Base-by-base conservation (phyloP, 2,888 invertebrate species). In the Rhyacophila evoluta region DNA sequence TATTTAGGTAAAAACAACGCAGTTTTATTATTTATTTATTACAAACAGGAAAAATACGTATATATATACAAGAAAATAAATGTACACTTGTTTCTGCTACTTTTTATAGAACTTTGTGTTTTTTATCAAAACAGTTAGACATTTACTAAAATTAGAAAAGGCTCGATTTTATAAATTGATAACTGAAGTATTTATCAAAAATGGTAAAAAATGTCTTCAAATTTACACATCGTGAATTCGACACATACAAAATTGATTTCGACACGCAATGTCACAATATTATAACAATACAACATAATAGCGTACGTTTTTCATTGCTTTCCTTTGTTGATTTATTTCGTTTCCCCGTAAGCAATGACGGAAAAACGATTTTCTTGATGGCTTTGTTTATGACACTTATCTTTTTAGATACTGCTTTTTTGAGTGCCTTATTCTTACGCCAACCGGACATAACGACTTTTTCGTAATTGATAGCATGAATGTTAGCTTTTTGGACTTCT, bases 351-450 rank as follows among this genome's bases (percentile, higher is more conserved):
- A 55, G 55, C 55, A 25, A 55, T 55, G 55, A 55, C 10, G 55
- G 55, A 55, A 55, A 55, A 55, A 55, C 55, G 55, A 55, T 55
- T 55, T 55, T 55, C 55, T 55, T 55, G 55, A 55, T 55, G 55
- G 55, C 55, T 55, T 55, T 55, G 55, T 55, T 55, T 55, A 55
- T 55, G 55, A 55, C 55, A 55, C 55, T 55, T 55, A 55, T 55
- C 55, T 55, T 55, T 55, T 55, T 55, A 55, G 55, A 55, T 12
- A 55, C 55, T 55, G 25, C 55, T 19, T 55, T 55, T 55, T 55
- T 55, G 55, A 55, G 55, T 55, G 25, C 55, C 19, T 2, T 55
- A 55, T 55, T 19, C 25, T 25, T 55, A 55, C 25, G 55, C 55
- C 55, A 8, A 25, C 55, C 55, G 55, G 25, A 55, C 55, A 55